Conservation (phyloP, 2,113 vertebrate species). For the Caretta caretta region DNA sequence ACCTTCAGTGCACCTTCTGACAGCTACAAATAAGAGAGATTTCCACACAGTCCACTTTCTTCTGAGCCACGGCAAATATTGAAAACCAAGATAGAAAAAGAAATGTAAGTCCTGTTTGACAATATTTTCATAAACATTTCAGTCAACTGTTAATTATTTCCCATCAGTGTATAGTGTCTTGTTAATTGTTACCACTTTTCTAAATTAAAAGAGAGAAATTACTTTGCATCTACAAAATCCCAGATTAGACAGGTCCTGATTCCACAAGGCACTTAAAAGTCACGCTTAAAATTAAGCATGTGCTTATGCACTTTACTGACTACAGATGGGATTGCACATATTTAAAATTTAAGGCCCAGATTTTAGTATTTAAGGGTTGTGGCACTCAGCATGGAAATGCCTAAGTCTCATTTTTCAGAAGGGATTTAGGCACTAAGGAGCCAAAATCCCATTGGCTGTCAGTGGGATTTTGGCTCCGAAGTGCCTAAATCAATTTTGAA, state of each 20-base stretch:
- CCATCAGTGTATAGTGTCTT: constrained; percentile 21
- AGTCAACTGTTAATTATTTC: constrained; percentile 60
- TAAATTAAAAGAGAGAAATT: neutral
- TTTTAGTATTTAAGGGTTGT: too few species aligned
- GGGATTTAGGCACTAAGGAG: too few species aligned
- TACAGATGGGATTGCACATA: too few species aligned
- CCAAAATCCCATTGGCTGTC: too few species aligned
- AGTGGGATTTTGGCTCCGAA: too few species aligned
- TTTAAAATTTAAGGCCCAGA: too few species aligned
- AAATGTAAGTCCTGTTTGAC: constrained; percentile 55
- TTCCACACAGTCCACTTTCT: constrained; percentile 8
- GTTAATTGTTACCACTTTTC: neutral
- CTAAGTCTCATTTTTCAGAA: too few species aligned
- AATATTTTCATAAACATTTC: constrained; percentile 44
- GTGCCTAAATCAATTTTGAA: neutral
- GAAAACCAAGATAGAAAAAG: constrained; percentile 35
- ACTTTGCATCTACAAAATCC: neutral
- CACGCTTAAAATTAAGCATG: neutral
- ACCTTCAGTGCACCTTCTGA: constrained; percentile 43
- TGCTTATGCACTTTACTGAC: too few species aligned
- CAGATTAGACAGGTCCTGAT: neutral
- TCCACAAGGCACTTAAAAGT: constrained; percentile 1
- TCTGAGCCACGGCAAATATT: neutral
- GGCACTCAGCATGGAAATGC: too few species aligned
- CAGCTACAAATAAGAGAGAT: constrained; percentile 22